phyloP scores from a whole-genome alignment of 2,888 invertebrate genomes.

The Limenitis camilla region DNA sequence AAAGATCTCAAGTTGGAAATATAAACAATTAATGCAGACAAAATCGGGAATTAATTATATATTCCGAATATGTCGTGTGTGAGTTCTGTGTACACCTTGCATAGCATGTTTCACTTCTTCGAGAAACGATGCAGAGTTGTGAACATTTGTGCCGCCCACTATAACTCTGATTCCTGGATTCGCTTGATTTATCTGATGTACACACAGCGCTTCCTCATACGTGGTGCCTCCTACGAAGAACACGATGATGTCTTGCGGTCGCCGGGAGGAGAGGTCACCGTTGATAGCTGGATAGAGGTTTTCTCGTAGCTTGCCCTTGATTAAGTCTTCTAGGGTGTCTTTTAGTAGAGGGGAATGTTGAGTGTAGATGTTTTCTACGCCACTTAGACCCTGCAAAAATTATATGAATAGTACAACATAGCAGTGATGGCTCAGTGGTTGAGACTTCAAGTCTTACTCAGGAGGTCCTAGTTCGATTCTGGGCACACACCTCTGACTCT shows the following conservation, averaged over 20 bases:
- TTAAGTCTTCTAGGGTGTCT: conserved; percentile 90
- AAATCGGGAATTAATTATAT: conserved; percentile 32
- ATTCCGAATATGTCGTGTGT: conserved; percentile 72
- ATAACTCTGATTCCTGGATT: conserved; percentile 85
- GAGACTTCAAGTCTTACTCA: no score
- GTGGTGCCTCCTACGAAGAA: conserved; percentile 98
- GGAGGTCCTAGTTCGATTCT: no score
- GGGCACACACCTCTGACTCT: no score
- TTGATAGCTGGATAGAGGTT: conserved; percentile 89
- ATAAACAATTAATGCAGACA: no score
- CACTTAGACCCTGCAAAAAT: conserved; percentile 81
- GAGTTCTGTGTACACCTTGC: conserved; percentile 77
- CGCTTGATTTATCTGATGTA: conserved; percentile 82
- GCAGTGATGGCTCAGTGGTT: no score
- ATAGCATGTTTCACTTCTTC: conserved; percentile 83
- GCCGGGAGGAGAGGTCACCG: conserved; percentile 70
- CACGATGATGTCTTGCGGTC: conserved; percentile 94
- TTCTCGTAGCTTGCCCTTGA: conserved; percentile 92
- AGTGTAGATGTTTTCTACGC: conserved; percentile 99
- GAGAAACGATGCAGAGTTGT: conserved; percentile 88
- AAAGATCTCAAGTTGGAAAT: no score
- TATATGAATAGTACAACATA: no score
- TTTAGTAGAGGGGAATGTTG: conserved; percentile 96
- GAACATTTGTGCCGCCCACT: conserved; percentile 93
- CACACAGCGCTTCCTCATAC: conserved; percentile 93